These are phyloP conservation scores for Limenitis camilla DNA, from an alignment of 2,888 invertebrate genomes.

Conservation along the genomic window DNA sequence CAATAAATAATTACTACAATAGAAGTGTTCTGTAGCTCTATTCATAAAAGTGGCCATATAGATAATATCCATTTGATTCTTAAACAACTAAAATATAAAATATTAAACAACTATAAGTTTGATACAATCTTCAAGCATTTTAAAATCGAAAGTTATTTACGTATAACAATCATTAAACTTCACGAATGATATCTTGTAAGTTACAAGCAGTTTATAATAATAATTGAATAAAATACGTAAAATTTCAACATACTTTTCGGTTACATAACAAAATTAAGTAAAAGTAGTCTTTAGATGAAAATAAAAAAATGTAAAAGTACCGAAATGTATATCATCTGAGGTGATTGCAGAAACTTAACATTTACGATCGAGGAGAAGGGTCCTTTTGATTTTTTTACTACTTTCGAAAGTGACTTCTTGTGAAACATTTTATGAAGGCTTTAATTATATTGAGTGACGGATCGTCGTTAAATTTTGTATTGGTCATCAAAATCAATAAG, in stretches of 20 bases:
- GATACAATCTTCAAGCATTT: no score
- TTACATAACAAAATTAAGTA: slow-evolving; percentile 11
- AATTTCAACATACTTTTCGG: slow-evolving; percentile 1
- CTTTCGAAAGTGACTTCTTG: slow-evolving; percentile 62
- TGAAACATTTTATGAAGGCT: slow-evolving; percentile 48
- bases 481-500: slow-evolving; percentile 18
- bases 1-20: no score
- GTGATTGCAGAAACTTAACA: slow-evolving; percentile 27
- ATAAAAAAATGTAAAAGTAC: slow-evolving; percentile 25
- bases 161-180: no score
- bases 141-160: no score
- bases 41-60: no score
- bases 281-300: slow-evolving; percentile 19
- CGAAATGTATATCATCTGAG: slow-evolving; percentile 26
- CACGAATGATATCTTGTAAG: no score
- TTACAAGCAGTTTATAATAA: no score
- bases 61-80: no score
- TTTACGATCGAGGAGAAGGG: slow-evolving; percentile 41
- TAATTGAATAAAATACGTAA: no score
- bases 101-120: no score
- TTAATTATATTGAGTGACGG: slow-evolving; percentile 39
- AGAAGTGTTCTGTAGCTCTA: no score
- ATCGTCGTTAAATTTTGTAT: slow-evolving; percentile 2
- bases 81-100: no score
- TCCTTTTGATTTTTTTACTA: slow-evolving; percentile 40